A percentile compares a stretch with the other conserved stretches of the same genome.
phyloP scores from a whole-genome alignment of 2,113 vertebrate genomes.

The Hiodon alosoides region DNA sequence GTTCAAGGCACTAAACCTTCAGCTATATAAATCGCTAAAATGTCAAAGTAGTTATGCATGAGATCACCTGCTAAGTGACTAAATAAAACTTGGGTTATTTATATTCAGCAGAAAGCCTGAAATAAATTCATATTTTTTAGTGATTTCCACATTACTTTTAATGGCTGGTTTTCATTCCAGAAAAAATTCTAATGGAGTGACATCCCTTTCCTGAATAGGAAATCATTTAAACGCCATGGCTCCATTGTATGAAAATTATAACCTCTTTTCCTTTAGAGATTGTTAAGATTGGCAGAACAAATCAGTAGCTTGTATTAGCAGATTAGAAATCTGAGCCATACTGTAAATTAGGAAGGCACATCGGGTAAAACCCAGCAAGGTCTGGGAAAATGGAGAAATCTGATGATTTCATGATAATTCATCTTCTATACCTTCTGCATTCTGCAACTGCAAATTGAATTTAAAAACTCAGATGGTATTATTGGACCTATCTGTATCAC shows the following conservation, averaged over 20 bases:
- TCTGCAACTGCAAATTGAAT: conserved; percentile 29
- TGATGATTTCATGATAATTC: neutral
- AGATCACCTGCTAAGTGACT: too few relatives aligned
- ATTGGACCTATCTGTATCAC: conserved; percentile 29
- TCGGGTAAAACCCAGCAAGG: too few relatives aligned
- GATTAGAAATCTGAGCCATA: neutral
- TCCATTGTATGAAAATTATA: neutral
- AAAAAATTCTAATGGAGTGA: too few relatives aligned
- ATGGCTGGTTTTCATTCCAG: too few relatives aligned
- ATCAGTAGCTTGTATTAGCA: neutral
- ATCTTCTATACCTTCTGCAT: neutral
- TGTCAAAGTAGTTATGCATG: too few relatives aligned
- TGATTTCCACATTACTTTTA: too few relatives aligned
- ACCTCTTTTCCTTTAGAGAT: neutral
- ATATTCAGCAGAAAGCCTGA: too few relatives aligned
- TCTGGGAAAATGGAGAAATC: too few relatives aligned
- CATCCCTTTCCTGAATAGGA: neutral
- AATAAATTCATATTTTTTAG: too few relatives aligned
- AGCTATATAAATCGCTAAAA: too few relatives aligned
- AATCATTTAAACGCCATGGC: neutral
- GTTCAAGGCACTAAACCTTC: too few relatives aligned
- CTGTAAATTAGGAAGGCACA: neutral
- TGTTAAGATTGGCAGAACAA: neutral
- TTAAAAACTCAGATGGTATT: conserved; percentile 28
- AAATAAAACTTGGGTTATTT: too few relatives aligned